Evolutionary conservation across 1,140 invertebrate genomes (phyloP).

Genomic region (Bathynomus jamesi): DNA sequence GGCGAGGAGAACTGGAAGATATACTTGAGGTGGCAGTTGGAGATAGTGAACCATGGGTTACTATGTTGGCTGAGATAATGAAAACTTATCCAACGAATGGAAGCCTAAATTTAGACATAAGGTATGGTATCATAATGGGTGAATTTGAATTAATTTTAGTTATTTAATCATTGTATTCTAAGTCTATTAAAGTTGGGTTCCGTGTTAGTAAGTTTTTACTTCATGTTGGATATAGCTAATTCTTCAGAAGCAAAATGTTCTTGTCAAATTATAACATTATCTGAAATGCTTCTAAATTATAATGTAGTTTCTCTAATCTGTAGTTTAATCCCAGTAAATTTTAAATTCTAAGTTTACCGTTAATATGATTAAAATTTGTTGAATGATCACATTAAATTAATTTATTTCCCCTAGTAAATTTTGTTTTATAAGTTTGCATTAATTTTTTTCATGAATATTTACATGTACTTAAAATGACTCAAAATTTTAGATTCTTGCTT

Average conservation of each 20-base stretch:
- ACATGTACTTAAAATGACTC: too few species aligned
- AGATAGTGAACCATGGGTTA: constrained; percentile 16
- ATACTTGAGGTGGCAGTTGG: constrained; percentile 15
- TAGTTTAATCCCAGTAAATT: too few species aligned
- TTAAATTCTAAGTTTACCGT: too few species aligned
- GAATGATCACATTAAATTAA: neutral
- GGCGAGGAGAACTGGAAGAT: constrained; percentile 15
- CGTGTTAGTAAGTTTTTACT: neutral
- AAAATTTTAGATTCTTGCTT: too few species aligned
- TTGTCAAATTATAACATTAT: neutral
- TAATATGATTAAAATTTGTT: neutral
- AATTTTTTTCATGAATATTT: too few species aligned
- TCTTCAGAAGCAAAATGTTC: too few species aligned
- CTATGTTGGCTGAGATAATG: constrained; percentile 19
- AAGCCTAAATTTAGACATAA: constrained; percentile 10
- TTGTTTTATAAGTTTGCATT: too few species aligned
- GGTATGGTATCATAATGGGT: too few species aligned
- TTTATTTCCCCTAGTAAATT: neutral
- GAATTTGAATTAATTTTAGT: neutral
- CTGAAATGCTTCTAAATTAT: neutral
- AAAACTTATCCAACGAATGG: constrained; percentile 13
- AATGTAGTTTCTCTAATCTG: neutral
- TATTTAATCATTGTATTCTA: neutral
- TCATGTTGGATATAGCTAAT: too few species aligned
- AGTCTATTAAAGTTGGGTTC: neutral